Base-by-base conservation (phyloP, 2,113 vertebrate genomes). In the Verasper variegatus region DNA sequence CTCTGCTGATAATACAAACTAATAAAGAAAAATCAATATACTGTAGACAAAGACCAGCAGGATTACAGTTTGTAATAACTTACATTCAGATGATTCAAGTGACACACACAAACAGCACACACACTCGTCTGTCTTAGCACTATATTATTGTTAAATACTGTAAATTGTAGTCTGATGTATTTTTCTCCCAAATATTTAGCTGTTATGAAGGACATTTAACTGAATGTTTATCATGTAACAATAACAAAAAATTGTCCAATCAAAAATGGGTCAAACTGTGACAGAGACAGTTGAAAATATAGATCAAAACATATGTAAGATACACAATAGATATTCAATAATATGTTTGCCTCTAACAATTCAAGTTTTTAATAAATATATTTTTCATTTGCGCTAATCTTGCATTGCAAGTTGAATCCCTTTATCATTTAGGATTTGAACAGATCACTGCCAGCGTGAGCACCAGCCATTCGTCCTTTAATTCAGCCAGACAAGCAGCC, bases 21-120 rank as follows among this genome's bases (percentile, higher is more conserved):
- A 31, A 76, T 52, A 69, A 84, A 77, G 68, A 83, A 92, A 81
- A 92, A 91, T 83, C 60, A 89, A 90, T 69, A 51, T 80, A 77
- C 60, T 87, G 73, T 84, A 90, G 83, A 93, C 55, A 91, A 68
- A 56, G 11, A 87, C 81, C 91, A 93, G 65, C 93, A 88, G 78
- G 47, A 70, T 72, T 91, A 90, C 88, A 84, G 80, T 84, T 92
- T 94, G 89, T 81, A 93, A 92, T 65, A 79, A 81, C 80, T 94
- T 95, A 96, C 96, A 97, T 96, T 97, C 95, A 94, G 88, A 94
- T 93, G 88, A 74, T 86, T 94, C 73, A 91, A 86, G 80, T 86
- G 86, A 89, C 89, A 92, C 89, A 92, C 89, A 92, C 86, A 91
- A 88, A 87, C 17, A 9, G 5, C 61, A 63, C 40, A 45, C 37